Evolutionary conservation across 2,113 vertebrate genomes (phyloP).

Genomic region (Callorhinus ursinus): DNA sequence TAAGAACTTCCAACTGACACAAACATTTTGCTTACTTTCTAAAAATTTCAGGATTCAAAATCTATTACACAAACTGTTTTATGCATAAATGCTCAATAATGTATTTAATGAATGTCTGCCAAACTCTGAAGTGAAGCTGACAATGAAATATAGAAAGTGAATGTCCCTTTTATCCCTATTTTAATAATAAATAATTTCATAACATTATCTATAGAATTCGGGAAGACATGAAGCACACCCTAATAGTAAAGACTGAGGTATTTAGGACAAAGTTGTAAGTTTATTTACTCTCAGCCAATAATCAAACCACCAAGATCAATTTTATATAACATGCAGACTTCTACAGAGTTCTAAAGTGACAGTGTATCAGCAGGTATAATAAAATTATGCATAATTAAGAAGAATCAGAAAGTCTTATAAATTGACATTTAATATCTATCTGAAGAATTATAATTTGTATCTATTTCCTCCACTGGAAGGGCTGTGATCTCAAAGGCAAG

Average conservation of each 20-base stretch:
- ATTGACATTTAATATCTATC: not conserved
- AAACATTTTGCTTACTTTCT: not conserved
- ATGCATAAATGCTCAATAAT: not conserved
- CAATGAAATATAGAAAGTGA: not conserved
- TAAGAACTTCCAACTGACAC: not conserved
- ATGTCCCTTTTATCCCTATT: not conserved
- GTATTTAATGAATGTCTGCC: not conserved
- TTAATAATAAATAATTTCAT: conserved; percentile 7
- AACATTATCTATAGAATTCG: not conserved
- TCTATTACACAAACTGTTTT: not conserved
- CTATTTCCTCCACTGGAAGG: not conserved
- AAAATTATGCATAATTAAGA: conserved; percentile 22
- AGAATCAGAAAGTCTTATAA: not conserved
- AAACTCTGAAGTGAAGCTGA: not conserved
- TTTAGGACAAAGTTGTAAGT: not conserved
- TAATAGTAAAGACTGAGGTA: not conserved
- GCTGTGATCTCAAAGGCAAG: not conserved
- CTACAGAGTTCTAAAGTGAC: not conserved
- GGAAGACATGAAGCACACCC: not conserved
- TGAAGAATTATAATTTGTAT: conserved; percentile 2
- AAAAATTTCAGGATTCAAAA: not conserved
- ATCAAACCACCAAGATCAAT: not conserved
- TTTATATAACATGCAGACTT: not conserved
- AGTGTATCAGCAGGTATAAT: not conserved
- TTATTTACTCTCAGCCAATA: not conserved